Evolutionary conservation across 2,888 invertebrate species (phyloP).

Genomic region (Epinotia nisella): DNA sequence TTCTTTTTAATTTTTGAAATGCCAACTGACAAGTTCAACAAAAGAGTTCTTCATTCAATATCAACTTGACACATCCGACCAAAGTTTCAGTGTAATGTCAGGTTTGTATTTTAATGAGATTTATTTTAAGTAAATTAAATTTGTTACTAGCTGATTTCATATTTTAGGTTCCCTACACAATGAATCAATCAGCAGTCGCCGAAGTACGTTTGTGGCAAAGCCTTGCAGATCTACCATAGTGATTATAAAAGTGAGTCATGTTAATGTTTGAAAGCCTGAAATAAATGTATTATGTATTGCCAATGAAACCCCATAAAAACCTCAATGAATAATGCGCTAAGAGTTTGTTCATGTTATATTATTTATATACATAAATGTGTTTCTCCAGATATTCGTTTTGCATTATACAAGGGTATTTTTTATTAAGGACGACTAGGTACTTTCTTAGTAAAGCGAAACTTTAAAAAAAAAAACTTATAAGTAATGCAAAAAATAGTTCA

Average conservation of each 20-base stretch:
- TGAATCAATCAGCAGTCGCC: constrained; percentile 78
- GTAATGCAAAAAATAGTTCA: not conserved
- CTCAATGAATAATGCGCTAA: not conserved
- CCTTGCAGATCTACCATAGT: constrained; percentile 74
- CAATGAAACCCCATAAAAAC: not conserved
- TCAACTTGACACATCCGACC: constrained; percentile 70
- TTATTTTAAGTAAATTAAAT: constrained; percentile 46
- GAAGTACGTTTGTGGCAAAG: constrained; percentile 76
- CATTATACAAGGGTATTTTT: not conserved
- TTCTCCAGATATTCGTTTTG: not conserved
- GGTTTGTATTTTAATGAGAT: constrained; percentile 64
- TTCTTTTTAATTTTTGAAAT: constrained; percentile 46
- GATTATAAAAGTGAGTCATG: constrained; percentile 71
- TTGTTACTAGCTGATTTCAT: constrained; percentile 45
- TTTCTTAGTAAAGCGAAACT: not conserved
- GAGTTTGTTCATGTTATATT: not conserved
- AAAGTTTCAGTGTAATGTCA: constrained; percentile 84
- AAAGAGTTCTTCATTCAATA: constrained; percentile 44
- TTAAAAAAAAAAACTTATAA: too few species aligned
- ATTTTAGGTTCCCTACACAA: constrained; percentile 77
- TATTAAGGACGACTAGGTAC: not conserved
- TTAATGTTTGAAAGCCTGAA: not conserved
- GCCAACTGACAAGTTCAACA: constrained; percentile 37
- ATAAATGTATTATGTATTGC: not conserved
- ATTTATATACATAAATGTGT: not conserved